Percentiles rank a stretch among this genome's conserved stretches.
phyloP scores from a whole-genome alignment of 2,113 vertebrate genomes.

The Propithecus coquereli region DNA sequence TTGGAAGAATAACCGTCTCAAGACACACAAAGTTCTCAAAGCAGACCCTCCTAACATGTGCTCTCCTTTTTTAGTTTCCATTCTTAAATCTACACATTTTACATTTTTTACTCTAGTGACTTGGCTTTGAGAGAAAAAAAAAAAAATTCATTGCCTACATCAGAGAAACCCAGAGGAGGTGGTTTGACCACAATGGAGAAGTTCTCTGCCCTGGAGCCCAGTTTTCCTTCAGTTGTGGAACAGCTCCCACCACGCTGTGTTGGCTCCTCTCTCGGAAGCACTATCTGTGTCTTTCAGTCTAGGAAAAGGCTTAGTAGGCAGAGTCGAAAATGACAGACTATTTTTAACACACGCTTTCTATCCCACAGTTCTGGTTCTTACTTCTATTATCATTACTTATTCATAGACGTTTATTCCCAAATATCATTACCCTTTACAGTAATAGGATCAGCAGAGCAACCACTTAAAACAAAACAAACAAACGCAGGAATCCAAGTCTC shows the following conservation, averaged over 20 bases:
- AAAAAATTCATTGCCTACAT: not conserved
- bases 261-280: not conserved
- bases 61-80: not conserved
- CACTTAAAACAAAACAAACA: slow-evolving; percentile 66
- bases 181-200: not conserved
- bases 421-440: slow-evolving; percentile 67
- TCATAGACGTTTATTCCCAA: slow-evolving; percentile 70
- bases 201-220: not conserved
- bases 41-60: not conserved
- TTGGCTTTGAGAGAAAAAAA: not conserved
- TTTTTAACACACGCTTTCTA: slow-evolving; percentile 59
- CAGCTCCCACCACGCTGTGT: not conserved
- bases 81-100: not conserved
- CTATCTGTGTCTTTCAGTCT: slow-evolving; percentile 20
- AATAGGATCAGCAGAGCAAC: slow-evolving; percentile 58
- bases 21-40: not conserved
- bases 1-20: not conserved
- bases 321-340: slow-evolving; percentile 57
- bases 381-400: slow-evolving; percentile 70
- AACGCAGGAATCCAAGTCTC: not conserved
- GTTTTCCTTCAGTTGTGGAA: not conserved
- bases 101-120: not conserved
- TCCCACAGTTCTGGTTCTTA: slow-evolving; percentile 54
- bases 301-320: slow-evolving; percentile 66
- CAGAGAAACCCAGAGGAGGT: not conserved